Evolutionary conservation across 2,113 vertebrate genomes (phyloP).

Genomic region (Polypterus senegalus): DNA sequence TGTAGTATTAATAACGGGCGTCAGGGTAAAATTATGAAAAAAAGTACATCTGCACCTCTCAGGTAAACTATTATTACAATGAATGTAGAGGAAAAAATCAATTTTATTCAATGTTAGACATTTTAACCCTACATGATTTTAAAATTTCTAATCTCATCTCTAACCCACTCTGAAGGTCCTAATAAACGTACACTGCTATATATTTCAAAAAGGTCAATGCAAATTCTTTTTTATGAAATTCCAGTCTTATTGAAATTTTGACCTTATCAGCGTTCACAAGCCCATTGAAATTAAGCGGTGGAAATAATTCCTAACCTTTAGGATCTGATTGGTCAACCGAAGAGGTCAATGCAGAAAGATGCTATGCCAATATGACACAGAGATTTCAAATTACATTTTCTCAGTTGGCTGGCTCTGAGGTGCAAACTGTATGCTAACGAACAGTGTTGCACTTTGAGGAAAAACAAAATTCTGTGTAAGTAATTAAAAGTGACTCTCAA

Average conservation of each 20-base stretch:
- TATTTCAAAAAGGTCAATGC: constrained; percentile 16
- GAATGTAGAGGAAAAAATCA: neutral
- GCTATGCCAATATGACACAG: constrained; percentile 15
- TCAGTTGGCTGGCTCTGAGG: neutral
- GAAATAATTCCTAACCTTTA: constrained; percentile 40
- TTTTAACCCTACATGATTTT: neutral
- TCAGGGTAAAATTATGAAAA: too few relatives aligned
- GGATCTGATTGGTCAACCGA: constrained; percentile 10
- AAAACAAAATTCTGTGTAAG: neutral
- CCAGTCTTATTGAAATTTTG: constrained; percentile 43
- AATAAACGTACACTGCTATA: neutral
- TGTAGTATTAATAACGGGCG: too few relatives aligned
- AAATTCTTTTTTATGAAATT: constrained; percentile 22
- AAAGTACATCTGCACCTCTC: too few relatives aligned
- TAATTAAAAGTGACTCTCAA: neutral
- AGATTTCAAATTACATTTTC: neutral
- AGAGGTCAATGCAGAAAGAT: constrained; percentile 14
- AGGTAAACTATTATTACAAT: neutral
- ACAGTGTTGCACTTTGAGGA: neutral
- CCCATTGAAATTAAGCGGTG: constrained; percentile 31
- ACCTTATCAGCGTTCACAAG: constrained; percentile 46
- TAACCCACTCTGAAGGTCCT: neutral
- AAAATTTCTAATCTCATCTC: neutral
- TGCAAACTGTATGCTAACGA: neutral
- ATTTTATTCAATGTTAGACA: neutral